phyloP scores from a whole-genome alignment of 2,113 vertebrate species.

The cattle (Bos taurus) region ARS-UCD2.0 NC_037329.1:81604501-81605000 shows the following conservation, averaged over 20 bases:
- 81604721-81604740: background rate
- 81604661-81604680: no score
- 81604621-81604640: no score
- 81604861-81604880: background rate
- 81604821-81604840: background rate
- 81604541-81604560: background rate
- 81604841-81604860: background rate
- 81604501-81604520: background rate
- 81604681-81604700: no score
- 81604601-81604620: no score
- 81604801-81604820: background rate
- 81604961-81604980: background rate
- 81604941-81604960: background rate
- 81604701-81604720: no score
- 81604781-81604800: background rate
- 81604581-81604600: no score
- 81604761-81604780: background rate
- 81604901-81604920: background rate
- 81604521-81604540: background rate
- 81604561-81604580: background rate
- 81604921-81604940: background rate
- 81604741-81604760: background rate
- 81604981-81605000: background rate
- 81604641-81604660: no score
- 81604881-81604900: background rate